Evolutionary conservation across 2,888 invertebrate species (phyloP), one percentile per base, ranked within the genome.

Genomic region (Hyppa rectilinea): DNA sequence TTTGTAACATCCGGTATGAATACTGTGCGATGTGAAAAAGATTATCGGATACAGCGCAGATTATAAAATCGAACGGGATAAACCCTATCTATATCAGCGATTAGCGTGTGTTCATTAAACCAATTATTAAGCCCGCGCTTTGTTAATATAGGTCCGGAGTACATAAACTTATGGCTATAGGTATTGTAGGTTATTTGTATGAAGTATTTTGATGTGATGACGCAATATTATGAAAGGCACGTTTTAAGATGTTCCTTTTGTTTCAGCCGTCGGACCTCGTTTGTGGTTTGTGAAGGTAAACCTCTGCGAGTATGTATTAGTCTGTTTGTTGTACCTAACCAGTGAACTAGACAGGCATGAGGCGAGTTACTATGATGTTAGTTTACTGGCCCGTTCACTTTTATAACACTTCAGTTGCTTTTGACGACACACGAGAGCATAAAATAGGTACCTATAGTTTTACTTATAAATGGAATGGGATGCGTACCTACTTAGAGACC

Each of bases 11-110:
- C 64, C 53, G 43, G 45, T 49, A 50, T 53, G 26, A 64, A 64
- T 52, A 52, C 20, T 80, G 80, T 76, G 81, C 80, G 29, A 47
- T 84, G 84, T 82, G 83, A 77, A 84, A 85, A 80, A 86, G 86
- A 88, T 89, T 90, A 90, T 85, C 83, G 84, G 75, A 71, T 61
- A 73, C 50, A 47, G 83, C 83, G 85, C 82, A 80, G 85, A 86
- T 87, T 85, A 87, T 83, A 77, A 82, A 80, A 80, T 70, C 69
- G 70, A 75, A 80, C 75, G 73, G 52, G 66, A 69, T 71, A 43
- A 58, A 75, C 63, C 72, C 71, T 71, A 66, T 56, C 67, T 49
- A 75, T 61, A 50, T 40, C 34, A 59, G 59, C 59, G 69, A 63
- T 73, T 71, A 72, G 71, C 58, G 55, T 26, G 59, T 63, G 66